These are phyloP conservation scores for Lampropteryx suffumata DNA, from an alignment of 2,888 invertebrate species.

Conservation along the genomic window DNA sequence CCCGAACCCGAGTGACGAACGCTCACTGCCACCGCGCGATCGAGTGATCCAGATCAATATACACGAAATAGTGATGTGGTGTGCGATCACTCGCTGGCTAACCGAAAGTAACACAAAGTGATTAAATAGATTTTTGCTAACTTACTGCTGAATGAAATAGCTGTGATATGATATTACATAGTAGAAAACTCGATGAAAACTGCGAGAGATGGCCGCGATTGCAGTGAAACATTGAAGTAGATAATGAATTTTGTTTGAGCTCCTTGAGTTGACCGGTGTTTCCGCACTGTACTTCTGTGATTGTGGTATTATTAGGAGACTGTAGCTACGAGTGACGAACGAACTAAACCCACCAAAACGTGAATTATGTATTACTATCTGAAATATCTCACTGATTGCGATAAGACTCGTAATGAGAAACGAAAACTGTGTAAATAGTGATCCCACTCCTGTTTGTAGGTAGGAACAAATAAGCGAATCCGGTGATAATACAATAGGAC, in stretches of 20 bases:
- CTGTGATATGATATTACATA: slow-evolving; percentile 20
- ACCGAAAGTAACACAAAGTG: not conserved
- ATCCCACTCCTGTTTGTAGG: slow-evolving; percentile 9
- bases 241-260: not conserved
- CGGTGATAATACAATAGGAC: slow-evolving; percentile 20
- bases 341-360: slow-evolving; percentile 6
- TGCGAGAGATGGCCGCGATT: not conserved
- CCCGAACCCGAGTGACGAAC: not conserved
- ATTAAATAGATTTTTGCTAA: slow-evolving; percentile 8
- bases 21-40: not conserved
- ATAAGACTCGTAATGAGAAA: not conserved
- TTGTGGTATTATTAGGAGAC: slow-evolving; percentile 1
- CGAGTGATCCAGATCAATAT: not conserved
- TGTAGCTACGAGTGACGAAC: not conserved
- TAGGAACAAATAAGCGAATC: slow-evolving; percentile 23
- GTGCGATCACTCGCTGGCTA: too few species aligned
- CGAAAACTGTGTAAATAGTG: slow-evolving; percentile 8
- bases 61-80: slow-evolving; percentile 12
- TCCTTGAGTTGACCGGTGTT: not conserved
- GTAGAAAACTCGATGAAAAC: slow-evolving; percentile 1
- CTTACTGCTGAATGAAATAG: slow-evolving; percentile 12
- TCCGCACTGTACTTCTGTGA: too few species aligned
- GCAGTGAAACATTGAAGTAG: not conserved
- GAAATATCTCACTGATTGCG: not conserved
- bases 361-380: not conserved